Evolutionary conservation across 2,888 invertebrate species (phyloP).

Genomic region (Epistrophe eligans): DNA sequence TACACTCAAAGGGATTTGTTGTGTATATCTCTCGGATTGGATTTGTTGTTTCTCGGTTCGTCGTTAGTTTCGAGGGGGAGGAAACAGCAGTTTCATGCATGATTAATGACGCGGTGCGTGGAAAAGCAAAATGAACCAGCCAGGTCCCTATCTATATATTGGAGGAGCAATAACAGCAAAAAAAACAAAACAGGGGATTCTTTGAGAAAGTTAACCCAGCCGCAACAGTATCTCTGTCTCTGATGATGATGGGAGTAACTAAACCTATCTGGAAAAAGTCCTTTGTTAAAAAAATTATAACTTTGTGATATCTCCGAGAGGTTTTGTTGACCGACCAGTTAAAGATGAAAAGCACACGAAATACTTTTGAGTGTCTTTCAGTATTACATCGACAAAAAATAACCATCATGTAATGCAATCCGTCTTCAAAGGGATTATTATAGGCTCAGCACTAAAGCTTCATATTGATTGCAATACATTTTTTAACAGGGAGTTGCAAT

Average conservation of each 20-base stretch:
- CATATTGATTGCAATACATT: constrained; percentile 37
- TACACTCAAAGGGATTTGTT: constrained; percentile 27
- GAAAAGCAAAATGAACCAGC: constrained; percentile 52
- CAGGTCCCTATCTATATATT: constrained; percentile 10
- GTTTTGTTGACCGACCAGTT: constrained; percentile 15
- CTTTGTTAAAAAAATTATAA: constrained; percentile 64
- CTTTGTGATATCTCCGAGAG: constrained; percentile 51
- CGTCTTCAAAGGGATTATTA: constrained; percentile 67
- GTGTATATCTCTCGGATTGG: constrained; percentile 22
- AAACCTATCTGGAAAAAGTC: constrained; percentile 35
- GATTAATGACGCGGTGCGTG: constrained; percentile 76
- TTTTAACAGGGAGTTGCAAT: constrained; percentile 18
- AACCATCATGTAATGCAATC: constrained; percentile 65
- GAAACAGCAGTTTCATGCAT: constrained; percentile 65
- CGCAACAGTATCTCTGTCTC: constrained; percentile 22
- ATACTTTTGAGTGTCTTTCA: constrained; percentile 20
- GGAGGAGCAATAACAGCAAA: neutral
- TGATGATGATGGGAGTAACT: constrained; percentile 32
- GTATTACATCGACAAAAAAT: neutral
- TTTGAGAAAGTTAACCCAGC: constrained; percentile 44
- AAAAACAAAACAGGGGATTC: constrained; percentile 10
- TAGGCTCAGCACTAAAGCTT: constrained; percentile 15
- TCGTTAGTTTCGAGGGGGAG: constrained; percentile 28
- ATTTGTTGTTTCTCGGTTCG: constrained; percentile 56
- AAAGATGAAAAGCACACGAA: constrained; percentile 13